phyloP scores from a whole-genome alignment of 2,797 vertebrate genomes.

The Huso huso region DNA sequence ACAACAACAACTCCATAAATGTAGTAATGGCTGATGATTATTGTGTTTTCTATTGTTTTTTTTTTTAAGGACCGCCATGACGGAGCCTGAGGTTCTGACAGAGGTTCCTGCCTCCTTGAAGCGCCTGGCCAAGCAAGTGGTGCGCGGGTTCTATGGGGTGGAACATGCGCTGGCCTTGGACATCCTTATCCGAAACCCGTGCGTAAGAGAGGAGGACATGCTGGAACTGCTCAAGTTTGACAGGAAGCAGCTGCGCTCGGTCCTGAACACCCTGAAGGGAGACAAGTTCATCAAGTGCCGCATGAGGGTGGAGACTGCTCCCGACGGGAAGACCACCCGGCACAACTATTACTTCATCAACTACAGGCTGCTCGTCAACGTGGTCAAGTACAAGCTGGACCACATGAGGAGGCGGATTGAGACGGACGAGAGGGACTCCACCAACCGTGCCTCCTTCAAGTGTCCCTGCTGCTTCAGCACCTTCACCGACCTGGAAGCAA shows the following conservation, averaged over 20 bases:
- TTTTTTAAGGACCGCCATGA: constrained; percentile 56
- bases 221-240: constrained; percentile 95
- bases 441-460: constrained; percentile 89
- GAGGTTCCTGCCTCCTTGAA: constrained; percentile 90
- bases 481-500: constrained; percentile 96
- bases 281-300: constrained; percentile 98
- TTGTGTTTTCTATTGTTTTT: constrained; percentile 2
- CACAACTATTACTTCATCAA: constrained; percentile 99
- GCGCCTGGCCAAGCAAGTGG: constrained; percentile 93
- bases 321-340: constrained; percentile 89
- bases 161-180: constrained; percentile 92
- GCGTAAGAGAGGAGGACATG: constrained; percentile 97
- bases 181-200: constrained; percentile 90
- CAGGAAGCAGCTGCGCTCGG: constrained; percentile 88
- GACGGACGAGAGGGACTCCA: constrained; percentile 94
- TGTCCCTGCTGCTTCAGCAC: constrained; percentile 89
- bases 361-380: constrained; percentile 89
- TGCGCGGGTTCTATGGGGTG: constrained; percentile 90
- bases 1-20: background rate
- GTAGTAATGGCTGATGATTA: background rate
- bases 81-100: constrained; percentile 86
- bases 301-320: constrained; percentile 92
- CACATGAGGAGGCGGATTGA: constrained; percentile 97
- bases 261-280: constrained; percentile 90
- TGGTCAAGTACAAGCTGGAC: constrained; percentile 97